A percentile compares a stretch with the other conserved stretches of the same genome.
phyloP scores from a whole-genome alignment of 2,797 vertebrate species.

The Paguma larvata region DNA sequence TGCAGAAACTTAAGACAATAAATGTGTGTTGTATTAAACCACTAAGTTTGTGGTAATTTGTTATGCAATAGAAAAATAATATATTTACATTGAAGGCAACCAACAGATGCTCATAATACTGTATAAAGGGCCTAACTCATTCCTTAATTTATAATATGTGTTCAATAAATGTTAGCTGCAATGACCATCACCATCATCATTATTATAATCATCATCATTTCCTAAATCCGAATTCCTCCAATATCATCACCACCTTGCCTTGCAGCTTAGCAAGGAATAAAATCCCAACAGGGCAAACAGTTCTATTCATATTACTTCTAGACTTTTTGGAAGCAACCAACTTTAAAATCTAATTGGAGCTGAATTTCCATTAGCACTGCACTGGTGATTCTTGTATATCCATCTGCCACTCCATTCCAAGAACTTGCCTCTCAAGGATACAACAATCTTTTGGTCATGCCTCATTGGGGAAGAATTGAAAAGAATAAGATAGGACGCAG shows the following conservation, averaged over 20 bases:
- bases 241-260: background rate
- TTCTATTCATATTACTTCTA: conserved; percentile 54
- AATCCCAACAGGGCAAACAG: conserved; percentile 49
- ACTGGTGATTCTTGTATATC: conserved; percentile 55
- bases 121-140: background rate
- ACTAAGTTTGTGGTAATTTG: background rate
- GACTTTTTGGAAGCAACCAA: conserved; percentile 57
- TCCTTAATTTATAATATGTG: background rate
- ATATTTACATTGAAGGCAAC: background rate
- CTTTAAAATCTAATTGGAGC: conserved; percentile 67
- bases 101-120: background rate
- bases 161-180: background rate
- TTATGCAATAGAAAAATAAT: conserved; percentile 5
- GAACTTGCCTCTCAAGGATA: conserved; percentile 64
- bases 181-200: background rate
- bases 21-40: background rate
- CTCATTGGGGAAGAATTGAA: conserved; percentile 45
- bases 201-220: background rate
- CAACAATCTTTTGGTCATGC: conserved; percentile 60
- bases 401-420: conserved; percentile 70
- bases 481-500: conserved; percentile 51
- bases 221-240: background rate
- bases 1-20: conserved; percentile 60
- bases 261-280: conserved; percentile 17
- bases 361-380: conserved; percentile 68